These are phyloP conservation scores for Drosophila subquinaria DNA, from an alignment of 2,888 invertebrate species.

Conservation along the genomic window DNA sequence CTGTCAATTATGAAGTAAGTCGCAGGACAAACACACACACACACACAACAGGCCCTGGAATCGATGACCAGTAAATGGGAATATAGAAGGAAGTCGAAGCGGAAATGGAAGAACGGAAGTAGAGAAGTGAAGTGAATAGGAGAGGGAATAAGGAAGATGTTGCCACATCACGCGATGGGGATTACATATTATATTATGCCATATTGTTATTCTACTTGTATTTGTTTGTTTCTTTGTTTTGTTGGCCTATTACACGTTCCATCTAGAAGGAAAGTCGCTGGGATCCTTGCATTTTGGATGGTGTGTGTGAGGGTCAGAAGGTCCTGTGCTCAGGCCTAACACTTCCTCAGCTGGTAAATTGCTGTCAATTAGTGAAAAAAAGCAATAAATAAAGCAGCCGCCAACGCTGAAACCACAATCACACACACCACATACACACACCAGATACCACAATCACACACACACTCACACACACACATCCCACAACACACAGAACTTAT, in stretches of 20 bases:
- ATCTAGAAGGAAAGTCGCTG: slow-evolving; percentile 1
- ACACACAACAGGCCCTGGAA: slow-evolving; percentile 11
- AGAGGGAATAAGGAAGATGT: slow-evolving; percentile 33
- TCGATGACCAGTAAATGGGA: slow-evolving; percentile 10
- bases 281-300: not conserved
- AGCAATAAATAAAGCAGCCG: slow-evolving; percentile 74
- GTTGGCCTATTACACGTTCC: slow-evolving; percentile 45
- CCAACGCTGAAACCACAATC: slow-evolving; percentile 27
- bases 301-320: not conserved
- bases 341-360: slow-evolving; percentile 77
- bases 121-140: not conserved
- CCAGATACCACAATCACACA: not conserved
- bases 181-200: slow-evolving; percentile 40
- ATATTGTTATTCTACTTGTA: slow-evolving; percentile 14
- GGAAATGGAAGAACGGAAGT: not conserved
- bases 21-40: slow-evolving; percentile 13
- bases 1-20: slow-evolving; percentile 78
- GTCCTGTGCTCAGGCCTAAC: slow-evolving; percentile 31
- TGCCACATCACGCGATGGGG: slow-evolving; percentile 59
- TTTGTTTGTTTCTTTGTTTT: slow-evolving; percentile 5
- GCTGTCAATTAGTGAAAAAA: slow-evolving; percentile 80
- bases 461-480: slow-evolving; percentile 24
- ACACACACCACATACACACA: slow-evolving; percentile 4
- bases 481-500: slow-evolving; percentile 1
- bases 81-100: not conserved